Evolutionary conservation across 1,140 invertebrate species (phyloP), one percentile per base, ranked within the genome.

Genomic region (Anastrepha ludens): DNA sequence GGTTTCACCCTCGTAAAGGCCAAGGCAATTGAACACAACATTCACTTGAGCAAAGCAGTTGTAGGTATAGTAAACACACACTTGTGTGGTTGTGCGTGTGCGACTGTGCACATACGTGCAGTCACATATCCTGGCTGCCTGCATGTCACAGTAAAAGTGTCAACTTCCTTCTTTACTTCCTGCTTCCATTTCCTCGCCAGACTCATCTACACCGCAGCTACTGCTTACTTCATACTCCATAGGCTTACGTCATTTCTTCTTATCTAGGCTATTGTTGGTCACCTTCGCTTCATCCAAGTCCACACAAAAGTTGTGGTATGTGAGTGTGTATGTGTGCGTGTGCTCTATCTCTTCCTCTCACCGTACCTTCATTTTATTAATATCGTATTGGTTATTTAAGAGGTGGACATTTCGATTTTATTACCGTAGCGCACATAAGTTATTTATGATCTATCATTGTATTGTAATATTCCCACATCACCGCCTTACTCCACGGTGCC

Each of bases 391-490:
- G 44, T 81, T 81, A 81, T 81, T 81, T 81, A 81, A 81, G 74
- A 50, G 47, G 44, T 81, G 74, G 74, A 55, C 74, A 81, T 50
- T 55, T 55, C 74, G 74, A 55, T 81, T 81, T 81, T 81, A 81
- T 47, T 81, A 58, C 74, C 74, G 59, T 59, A 62, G 58, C 85
- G 89, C 88, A 89, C 91, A 91, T 92, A 92, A 92, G 91, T 92
- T 92, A 92, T 92, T 92, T 92, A 92, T 92, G 91, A 92, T 92
- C 91, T 90, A 92, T 92, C 91, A 92, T 92, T 92, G 91, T 90
- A 89, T 90, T 92, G 91, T 91, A 81, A 81, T 81, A 81, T 81
- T 81, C 74, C 41, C 74, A 81, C 74, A 81, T 81, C 47, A 58
- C 44, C 11, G 13, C 29, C 29, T 74, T 74, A 44, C 8, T 55